Base-by-base conservation (phyloP, 1,140 invertebrate species). In the Nixonia krombeini region DNA sequence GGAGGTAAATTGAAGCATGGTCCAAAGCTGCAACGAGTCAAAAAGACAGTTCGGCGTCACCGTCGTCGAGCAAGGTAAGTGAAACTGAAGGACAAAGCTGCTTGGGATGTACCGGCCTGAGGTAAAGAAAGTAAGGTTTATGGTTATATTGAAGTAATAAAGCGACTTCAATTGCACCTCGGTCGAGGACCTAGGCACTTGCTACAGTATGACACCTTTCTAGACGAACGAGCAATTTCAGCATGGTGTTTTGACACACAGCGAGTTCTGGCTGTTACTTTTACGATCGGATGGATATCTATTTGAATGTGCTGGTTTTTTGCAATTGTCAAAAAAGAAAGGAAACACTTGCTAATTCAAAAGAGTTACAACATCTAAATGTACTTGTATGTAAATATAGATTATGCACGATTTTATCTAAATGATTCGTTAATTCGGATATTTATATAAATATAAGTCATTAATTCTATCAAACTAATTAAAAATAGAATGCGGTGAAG, bases 201-300 rank as follows among this genome's bases (percentile, higher is more conserved):
- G 25, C 37, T 16, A 38, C 16, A 5, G 26, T 26, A 10, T 45
- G 37, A 50, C 50, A 26, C 57, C 47, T 56, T 46, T 74, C 16
- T 41, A 13, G 17, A 31, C 23, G 7, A 25, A 25, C 50, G 46
- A 64, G 68, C 61, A 67, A 70, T 78, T 74, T 65, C 64, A 35
- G n/a, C 40, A 42, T 29, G 21, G 17, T 80, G 79, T 83, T 81
- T 83, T 83, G 79, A 83, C 79, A 83, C 69, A 69, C 76, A 45
- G 73, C 67, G 78, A 79, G 77, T 80, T 83, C 70, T 77, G 74
- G 68, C 52, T 78, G 63, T 80, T 80, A 83, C 49, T 74, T 80
- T 77, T 78, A 80, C 64, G 70, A 73, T 53, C 47, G 42, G 40
- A 45, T 53, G 57, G 63, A 62, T 68, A 62, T 61, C 52, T 13